Evolutionary conservation across 2,888 invertebrate species (phyloP), one percentile per base, ranked within the genome.

Genomic region (Tachystola acroxantha): DNA sequence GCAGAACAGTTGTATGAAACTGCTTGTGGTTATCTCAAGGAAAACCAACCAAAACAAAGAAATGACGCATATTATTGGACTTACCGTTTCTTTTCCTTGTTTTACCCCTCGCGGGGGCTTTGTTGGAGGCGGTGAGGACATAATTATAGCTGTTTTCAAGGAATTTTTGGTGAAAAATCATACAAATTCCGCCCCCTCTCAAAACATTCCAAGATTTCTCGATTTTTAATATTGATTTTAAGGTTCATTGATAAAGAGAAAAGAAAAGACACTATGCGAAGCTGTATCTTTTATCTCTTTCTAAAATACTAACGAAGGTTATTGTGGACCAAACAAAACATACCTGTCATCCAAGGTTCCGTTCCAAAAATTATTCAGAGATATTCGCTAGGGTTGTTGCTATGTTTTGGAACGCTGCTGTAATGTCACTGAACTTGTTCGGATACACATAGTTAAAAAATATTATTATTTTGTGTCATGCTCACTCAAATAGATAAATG

Each of bases 41-140:
- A 16, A 16, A 16, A 16, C 16, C 6, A 6, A 24, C 24, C 24
- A 7, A 9, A 3, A 24, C 2, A 24, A 24, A 7, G 2, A 24
- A 9, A n/a, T 24, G 9, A 24, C 7, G 7, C 3, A 6, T 24
- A 24, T 16, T n/a, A 32, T 14, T 20, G 12, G 20, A 5, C 79
- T 88, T 89, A 94, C 95, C 69, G 95, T 94, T 89, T 96, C 95
- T 85, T 94, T 95, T 36, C 92, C 91, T 64, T 93, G 92, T 88
- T 96, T 96, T 31, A 95, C 93, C 41, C 95, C 95, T 64, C 95
- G 88, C 12, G 95, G 95, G 59, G 96, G 95, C 73, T 96, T 96
- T 14, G 93, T 91, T 34, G 96, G 94, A 46, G 94, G 94, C 49
- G 91, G 88, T 34, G 89, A 85, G 53, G 90, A 89, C 91, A 91